A percentile compares a stretch with the other conserved stretches of the same genome.
Evolutionary conservation across 2,797 vertebrate species (phyloP).

Genomic region (Odontamblyopus rebecca): DNA sequence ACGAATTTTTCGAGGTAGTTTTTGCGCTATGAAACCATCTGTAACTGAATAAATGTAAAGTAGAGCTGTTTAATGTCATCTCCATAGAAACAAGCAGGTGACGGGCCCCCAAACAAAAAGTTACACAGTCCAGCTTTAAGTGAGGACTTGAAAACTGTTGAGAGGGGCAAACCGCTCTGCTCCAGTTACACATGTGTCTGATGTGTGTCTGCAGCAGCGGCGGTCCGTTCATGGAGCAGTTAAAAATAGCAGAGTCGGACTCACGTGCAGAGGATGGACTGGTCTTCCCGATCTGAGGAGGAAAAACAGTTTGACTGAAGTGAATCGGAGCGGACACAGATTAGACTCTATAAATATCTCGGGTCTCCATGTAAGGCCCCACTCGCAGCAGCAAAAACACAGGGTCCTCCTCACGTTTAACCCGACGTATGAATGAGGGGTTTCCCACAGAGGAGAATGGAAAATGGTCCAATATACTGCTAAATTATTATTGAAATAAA

Average conservation of each 20-base stretch:
- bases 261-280: conserved; percentile 98
- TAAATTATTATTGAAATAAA: too few relatives aligned
- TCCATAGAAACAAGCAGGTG: too few relatives aligned
- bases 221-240: neutral
- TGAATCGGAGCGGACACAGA: conserved; percentile 57
- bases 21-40: too few relatives aligned
- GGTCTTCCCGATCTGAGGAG: conserved; percentile 91
- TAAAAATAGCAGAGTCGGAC: conserved; percentile 55
- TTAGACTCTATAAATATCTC: conserved; percentile 67
- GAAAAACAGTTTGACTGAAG: conserved; percentile 24
- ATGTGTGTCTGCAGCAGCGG: neutral
- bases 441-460: neutral
- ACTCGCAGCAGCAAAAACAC: conserved; percentile 24
- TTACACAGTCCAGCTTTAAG: too few relatives aligned
- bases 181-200: neutral
- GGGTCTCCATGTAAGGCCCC: conserved; percentile 64
- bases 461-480: too few relatives aligned
- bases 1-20: too few relatives aligned
- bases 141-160: too few relatives aligned
- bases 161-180: too few relatives aligned
- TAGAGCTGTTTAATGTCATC: too few relatives aligned
- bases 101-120: too few relatives aligned
- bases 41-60: too few relatives aligned
- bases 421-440: neutral
- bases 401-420: neutral